Conservation (phyloP, 2,888 invertebrate species). For the Drosophila mimetica region DNA sequence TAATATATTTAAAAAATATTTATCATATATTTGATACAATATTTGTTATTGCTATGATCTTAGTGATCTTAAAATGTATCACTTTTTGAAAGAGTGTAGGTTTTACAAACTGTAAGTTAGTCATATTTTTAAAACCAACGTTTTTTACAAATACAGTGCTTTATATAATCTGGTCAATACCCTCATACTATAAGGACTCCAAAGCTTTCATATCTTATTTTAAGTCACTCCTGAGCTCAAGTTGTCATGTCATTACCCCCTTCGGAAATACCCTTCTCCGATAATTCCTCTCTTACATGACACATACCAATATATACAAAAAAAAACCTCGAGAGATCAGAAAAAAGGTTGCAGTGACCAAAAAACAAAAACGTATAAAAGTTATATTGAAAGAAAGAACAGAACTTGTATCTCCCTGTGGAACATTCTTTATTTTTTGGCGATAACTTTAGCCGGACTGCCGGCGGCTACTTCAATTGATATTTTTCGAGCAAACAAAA, state of each 20-base stretch:
- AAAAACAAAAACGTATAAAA: constrained; percentile 9
- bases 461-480: constrained; percentile 72
- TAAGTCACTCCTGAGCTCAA: neutral
- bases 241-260: constrained; percentile 12
- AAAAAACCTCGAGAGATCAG: constrained; percentile 25
- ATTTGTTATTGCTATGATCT: too few species aligned
- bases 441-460: constrained; percentile 68
- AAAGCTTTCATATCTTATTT: neutral
- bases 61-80: too few species aligned
- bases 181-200: too few species aligned
- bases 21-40: too few species aligned
- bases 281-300: constrained; percentile 40
- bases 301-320: constrained; percentile 31
- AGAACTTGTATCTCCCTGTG: constrained; percentile 35
- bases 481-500: constrained; percentile 72
- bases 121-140: too few species aligned
- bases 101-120: too few species aligned
- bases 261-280: constrained; percentile 23
- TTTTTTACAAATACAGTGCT: too few species aligned
- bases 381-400: constrained; percentile 21
- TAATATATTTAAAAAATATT: too few species aligned
- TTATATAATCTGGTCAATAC: too few species aligned
- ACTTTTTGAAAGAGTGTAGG: too few species aligned
- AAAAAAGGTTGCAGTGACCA: constrained; percentile 20
- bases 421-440: constrained; percentile 57